A percentile compares a stretch with the other conserved stretches of the same genome.
Conservation (phyloP, 23 tunicate genomes). For the Halocynthia aurantium region DNA sequence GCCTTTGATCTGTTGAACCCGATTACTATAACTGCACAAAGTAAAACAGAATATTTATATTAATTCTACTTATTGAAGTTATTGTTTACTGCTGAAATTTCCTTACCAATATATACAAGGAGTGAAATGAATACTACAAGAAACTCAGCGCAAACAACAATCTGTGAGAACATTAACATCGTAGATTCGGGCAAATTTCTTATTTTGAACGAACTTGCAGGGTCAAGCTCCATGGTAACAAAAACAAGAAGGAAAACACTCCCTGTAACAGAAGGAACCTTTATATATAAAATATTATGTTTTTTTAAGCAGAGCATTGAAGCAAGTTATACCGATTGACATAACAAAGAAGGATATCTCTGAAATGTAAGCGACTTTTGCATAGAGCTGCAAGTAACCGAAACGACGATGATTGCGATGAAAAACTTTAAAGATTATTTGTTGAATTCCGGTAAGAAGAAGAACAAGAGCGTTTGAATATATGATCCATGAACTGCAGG, state of each 20-base stretch:
- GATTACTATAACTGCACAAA: neutral
- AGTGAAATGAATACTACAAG: neutral
- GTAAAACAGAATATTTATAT: too few species aligned
- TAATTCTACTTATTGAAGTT: too few species aligned
- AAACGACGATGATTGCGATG: slow-evolving; percentile 3
- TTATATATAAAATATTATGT: neutral
- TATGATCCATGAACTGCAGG: neutral
- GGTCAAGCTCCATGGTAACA: neutral
- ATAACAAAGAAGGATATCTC: neutral
- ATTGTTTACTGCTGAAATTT: too few species aligned
- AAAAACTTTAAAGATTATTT: neutral
- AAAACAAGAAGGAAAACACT: neutral
- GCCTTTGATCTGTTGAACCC: slow-evolving; percentile 13
- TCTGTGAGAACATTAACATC: neutral
- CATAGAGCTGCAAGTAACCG: slow-evolving; percentile 1
- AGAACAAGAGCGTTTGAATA: neutral
- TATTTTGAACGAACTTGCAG: neutral
- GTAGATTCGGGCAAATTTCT: neutral
- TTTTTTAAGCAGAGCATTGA: neutral
- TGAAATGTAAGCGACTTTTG: neutral
- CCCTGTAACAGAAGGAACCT: neutral
- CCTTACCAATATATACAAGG: slow-evolving; percentile 1
- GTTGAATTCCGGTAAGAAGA: neutral
- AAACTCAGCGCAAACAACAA: neutral
- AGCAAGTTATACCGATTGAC: neutral